Conservation (phyloP, 2,113 vertebrate species). For the Halcyon malimbica region DNA sequence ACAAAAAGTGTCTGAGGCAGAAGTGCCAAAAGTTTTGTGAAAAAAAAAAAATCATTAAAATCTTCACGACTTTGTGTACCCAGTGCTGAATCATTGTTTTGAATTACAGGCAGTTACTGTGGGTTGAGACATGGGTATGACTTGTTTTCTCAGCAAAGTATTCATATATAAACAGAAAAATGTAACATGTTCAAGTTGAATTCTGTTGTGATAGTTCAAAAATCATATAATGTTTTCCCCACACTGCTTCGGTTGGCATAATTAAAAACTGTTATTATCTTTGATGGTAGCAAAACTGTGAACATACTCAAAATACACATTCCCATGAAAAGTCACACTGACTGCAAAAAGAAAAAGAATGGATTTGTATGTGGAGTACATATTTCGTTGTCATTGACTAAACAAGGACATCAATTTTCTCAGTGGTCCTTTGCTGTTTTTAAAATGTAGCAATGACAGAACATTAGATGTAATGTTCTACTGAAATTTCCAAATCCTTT, state of each 20-base stretch:
- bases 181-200: background rate
- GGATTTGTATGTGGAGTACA: background rate
- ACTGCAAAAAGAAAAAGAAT: background rate
- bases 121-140: background rate
- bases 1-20: background rate
- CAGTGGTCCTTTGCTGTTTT: background rate
- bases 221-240: background rate
- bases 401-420: slow-evolving; percentile 3
- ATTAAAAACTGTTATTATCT: slow-evolving; percentile 14
- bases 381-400: slow-evolving; percentile 6
- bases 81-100: slow-evolving; percentile 53
- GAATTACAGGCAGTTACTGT: slow-evolving; percentile 32
- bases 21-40: slow-evolving; percentile 37
- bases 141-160: background rate
- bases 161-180: slow-evolving; percentile 19
- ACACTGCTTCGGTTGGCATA: background rate
- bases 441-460: slow-evolving; percentile 4
- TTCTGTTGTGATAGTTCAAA: slow-evolving; percentile 4
- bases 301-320: background rate
- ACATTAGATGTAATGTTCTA: background rate
- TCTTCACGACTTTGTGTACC: slow-evolving; percentile 16
- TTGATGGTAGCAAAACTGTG: background rate
- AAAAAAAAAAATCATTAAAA: slow-evolving; percentile 17
- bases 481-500: background rate
- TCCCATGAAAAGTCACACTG: slow-evolving; percentile 18